Base-by-base conservation (phyloP, 1,140 invertebrate species). In the Glossosoma conforme region DNA sequence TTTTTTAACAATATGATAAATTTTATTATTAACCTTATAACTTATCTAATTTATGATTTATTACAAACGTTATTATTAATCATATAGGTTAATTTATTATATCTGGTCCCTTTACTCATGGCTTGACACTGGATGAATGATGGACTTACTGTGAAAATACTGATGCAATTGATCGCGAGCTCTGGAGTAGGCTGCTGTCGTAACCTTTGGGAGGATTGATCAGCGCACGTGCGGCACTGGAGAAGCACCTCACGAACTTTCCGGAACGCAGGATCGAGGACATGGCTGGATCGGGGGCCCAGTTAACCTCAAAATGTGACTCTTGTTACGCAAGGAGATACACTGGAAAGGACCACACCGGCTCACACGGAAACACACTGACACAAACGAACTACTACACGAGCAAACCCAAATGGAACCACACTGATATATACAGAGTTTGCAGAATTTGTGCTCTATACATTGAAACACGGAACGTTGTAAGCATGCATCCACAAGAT, bases 271-370 rank as follows among this genome's bases (percentile, higher is more conserved):
- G 21, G 19, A 49, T 49, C 14, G 25, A 13, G 11, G 46, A 49
- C 46, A 49, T 49, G n/a, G 19, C 20, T 49, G 36, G 15, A 21
- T 14, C 13, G 25, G 30, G 20, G n/a, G 14, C 30, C 11, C 5
- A 49, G 20, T 19, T 41, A 49, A 49, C 46, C 46, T 49, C 30
- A 41, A 49, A 49, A 41, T 20, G n/a, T 35, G 19, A 14, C 24
- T n/a, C n/a, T n/a, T n/a, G 33, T 49, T 49, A 49, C 37, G 46
- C 46, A 49, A 49, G 46, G 37, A 13, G 6, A 47, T 15, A 19
- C 44, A 35, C 28, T 5, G 17, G 40, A n/a, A n/a, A n/a, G n/a
- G n/a, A 24, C 40, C n/a, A 19, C 2, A 25, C 45, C 45, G 45
- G 45, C 20, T 25, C 45, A 47, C 40, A 47, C n/a, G n/a, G n/a